Evolutionary conservation across 2,113 vertebrate species (phyloP), one percentile per base, ranked within the genome.

Genomic region (Megaceryle maxima): DNA sequence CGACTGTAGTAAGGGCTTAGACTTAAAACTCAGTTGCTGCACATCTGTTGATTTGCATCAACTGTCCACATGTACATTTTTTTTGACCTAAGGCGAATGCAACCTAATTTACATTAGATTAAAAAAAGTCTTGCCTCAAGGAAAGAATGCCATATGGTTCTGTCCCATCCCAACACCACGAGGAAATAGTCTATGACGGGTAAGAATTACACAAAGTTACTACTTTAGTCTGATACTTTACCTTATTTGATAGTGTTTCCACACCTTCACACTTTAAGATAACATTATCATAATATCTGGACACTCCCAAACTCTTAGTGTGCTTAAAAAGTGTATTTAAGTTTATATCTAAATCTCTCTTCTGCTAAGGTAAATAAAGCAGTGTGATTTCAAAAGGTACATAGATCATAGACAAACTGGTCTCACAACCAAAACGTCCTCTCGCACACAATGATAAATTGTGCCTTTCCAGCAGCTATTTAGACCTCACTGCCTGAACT

Each of bases 401-500:
- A 44, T 33, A 92, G 56, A 64, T 82, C 79, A 94, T 11, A 82
- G 64, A 88, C n/a, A 89, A 95, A 94, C 48, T 63, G 41, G 43
- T 92, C 86, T 87, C 53, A 72, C 29, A 88, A 87, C 77, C 63
- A 89, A 56, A 94, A 74, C 77, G 41, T 86, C 77, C 83, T 63
- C 79, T 93, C 55, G 78, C 70, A 83, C 43, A 57, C 91, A 96
- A 67, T 70, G 46, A 91, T 35, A 92, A 96, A 87, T 87, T 83
- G 86, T 90, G 69, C 72, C 63, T 87, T 83, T 89, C 67, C 68
- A 51, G 43, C 91, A 81, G 62, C 74, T 96, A 81, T 88, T 92
- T 69, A 88, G 87, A 94, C 75, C 83, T 95, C 72, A 62, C 53
- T 88, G 72, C 68, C 87, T 92, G 72, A 95, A 88, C 85, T 94